Evolutionary conservation across 1,140 invertebrate species (phyloP).

Genomic region (Neodiprion fabricii): DNA sequence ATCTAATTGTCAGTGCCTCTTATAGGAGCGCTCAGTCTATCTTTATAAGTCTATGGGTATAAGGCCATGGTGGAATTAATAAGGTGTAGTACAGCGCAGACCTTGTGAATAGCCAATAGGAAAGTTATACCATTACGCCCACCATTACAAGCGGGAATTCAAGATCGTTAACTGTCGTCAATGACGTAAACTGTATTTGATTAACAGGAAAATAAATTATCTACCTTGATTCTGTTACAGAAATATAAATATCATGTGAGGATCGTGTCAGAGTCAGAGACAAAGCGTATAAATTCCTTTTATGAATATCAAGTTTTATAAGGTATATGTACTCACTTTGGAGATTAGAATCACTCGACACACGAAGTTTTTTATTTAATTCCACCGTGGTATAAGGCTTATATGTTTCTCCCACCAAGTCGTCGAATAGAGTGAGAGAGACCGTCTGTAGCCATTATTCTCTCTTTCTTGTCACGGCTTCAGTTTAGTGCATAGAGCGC

Average conservation of each 20-base stretch:
- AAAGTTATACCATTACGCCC: not conserved
- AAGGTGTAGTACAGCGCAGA: constrained; percentile 2
- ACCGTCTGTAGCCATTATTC: too few species aligned
- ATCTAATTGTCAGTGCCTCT: too few species aligned
- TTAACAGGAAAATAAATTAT: not conserved
- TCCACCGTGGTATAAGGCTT: too few species aligned
- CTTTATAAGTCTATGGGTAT: too few species aligned
- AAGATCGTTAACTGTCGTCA: not conserved
- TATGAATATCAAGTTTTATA: not conserved
- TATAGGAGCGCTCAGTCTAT: too few species aligned
- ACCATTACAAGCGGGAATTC: not conserved
- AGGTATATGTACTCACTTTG: too few species aligned
- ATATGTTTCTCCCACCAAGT: too few species aligned
- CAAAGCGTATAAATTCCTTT: not conserved
- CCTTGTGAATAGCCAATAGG: not conserved
- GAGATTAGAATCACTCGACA: too few species aligned
- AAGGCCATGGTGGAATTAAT: not conserved
- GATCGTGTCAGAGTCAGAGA: not conserved
- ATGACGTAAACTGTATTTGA: not conserved
- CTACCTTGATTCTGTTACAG: not conserved
- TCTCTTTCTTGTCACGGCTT: too few species aligned
- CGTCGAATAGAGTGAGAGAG: too few species aligned
- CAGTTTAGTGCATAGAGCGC: too few species aligned
- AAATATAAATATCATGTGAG: constrained; percentile 1
- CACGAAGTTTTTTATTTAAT: too few species aligned